Percentiles rank a stretch among this genome's conserved stretches.
These are phyloP conservation scores for Calosoma granatense DNA, from an alignment of 1,140 invertebrate species.

Conservation along the genomic window DNA sequence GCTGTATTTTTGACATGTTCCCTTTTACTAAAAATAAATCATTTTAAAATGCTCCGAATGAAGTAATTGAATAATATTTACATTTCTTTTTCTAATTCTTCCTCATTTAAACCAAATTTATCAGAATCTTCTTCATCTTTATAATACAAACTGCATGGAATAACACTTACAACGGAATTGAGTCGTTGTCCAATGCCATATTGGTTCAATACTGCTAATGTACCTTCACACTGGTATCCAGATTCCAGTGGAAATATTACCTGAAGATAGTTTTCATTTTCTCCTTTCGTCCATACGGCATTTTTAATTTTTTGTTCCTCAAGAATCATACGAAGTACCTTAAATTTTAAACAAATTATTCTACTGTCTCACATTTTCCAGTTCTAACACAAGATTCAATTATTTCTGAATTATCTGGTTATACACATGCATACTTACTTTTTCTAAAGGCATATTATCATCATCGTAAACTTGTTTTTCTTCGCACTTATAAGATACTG, in stretches of 20 bases:
- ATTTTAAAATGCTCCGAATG: neutral
- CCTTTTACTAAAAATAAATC: slow-evolving; percentile 16
- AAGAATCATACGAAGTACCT: slow-evolving; percentile 29
- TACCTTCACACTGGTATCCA: slow-evolving; percentile 32
- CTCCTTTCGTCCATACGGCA: slow-evolving; percentile 27
- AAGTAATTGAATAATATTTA: slow-evolving; percentile 9
- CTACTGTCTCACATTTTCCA: slow-evolving; percentile 21
- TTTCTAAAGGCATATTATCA: too few species aligned
- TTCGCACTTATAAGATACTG: too few species aligned
- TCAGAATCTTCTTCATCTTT: slow-evolving; percentile 16
- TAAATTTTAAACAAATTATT: slow-evolving; percentile 25
- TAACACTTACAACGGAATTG: slow-evolving; percentile 33
- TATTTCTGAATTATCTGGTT: neutral
- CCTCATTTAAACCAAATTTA: slow-evolving; percentile 13
- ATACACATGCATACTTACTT: neutral
- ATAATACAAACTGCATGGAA: slow-evolving; percentile 37
- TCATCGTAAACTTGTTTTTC: too few species aligned
- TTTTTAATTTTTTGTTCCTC: slow-evolving; percentile 28
- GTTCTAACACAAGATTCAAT: slow-evolving; percentile 11
- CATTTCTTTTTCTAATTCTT: slow-evolving; percentile 10
- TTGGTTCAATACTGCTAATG: slow-evolving; percentile 31
- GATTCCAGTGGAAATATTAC: slow-evolving; percentile 34
- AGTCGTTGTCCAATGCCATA: slow-evolving; percentile 31
- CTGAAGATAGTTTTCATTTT: slow-evolving; percentile 29
- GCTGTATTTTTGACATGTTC: slow-evolving; percentile 27